phyloP scores from a whole-genome alignment of 2,797 vertebrate species.

The Betta splendens region DNA sequence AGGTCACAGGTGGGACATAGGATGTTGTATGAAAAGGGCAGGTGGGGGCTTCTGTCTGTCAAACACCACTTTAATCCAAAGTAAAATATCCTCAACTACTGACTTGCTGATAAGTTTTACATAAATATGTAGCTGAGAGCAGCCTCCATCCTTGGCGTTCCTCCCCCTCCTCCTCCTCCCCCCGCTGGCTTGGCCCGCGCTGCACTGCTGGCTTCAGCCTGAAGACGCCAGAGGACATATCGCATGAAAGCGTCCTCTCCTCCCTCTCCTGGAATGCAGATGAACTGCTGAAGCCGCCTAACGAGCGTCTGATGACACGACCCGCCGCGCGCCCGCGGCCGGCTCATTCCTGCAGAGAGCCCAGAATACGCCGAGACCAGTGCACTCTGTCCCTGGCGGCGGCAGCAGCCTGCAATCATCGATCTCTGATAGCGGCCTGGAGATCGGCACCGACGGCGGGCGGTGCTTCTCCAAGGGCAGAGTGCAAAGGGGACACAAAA shows the following conservation, averaged over 20 bases:
- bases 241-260: conserved; percentile 47
- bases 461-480: conserved; percentile 34
- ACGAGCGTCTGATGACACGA: conserved; percentile 45
- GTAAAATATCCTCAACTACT: no score
- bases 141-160: conserved; percentile 54
- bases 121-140: conserved; percentile 35
- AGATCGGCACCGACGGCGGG: conserved; percentile 40
- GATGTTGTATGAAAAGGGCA: conserved; percentile 1
- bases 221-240: conserved; percentile 47
- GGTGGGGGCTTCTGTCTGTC: neutral
- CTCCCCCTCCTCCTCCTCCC: conserved; percentile 41
- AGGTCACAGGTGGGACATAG: conserved; percentile 54
- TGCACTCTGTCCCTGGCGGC: conserved; percentile 36
- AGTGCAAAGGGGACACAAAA: conserved; percentile 27
- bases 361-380: conserved; percentile 60
- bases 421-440: conserved; percentile 45
- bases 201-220: conserved; percentile 36
- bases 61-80: neutral
- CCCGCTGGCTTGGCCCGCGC: conserved; percentile 40
- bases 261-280: conserved; percentile 34
- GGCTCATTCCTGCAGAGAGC: conserved; percentile 53
- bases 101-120: conserved; percentile 15
- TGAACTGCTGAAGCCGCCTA: conserved; percentile 34
- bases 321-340: conserved; percentile 33
- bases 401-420: conserved; percentile 61